Evolutionary conservation across 1,140 invertebrate species (phyloP), one percentile per base, ranked within the genome.

Genomic region (Artemia franciscana): DNA sequence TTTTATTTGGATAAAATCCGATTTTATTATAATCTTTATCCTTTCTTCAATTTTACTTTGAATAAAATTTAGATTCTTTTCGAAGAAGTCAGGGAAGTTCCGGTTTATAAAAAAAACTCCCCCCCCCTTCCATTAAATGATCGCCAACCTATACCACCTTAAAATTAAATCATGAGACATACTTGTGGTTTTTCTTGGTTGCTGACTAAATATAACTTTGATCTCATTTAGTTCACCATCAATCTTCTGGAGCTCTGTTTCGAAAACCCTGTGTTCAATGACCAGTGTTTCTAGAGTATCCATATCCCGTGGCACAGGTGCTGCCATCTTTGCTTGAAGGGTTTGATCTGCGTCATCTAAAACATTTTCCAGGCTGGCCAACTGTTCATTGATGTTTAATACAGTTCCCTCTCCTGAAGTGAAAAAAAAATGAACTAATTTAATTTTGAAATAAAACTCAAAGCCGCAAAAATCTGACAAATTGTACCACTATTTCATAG

Each of bases 241-340:
- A 12, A 91, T 74, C 23, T 71, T 69, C 61, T 77, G 74, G 0
- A 89, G 71, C 39, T 80, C 78, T 58, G 78, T 82, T 71, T 90
- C 86, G 73, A 84, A 91, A 68, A 90, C 87, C 69, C 88, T 87
- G 70, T 95, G 91, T 68, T 91, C 86, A 60, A 89, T 76, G 21
- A 93, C 84, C 57, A 90, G 74, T 70, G 87, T 84, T 69, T 94
- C 86, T 23, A 95, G 71, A 12, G 82, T 81, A 68, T 92, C 87
- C 30, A 91, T 74, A 71, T 93, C 88, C 27, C 88, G 74, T 0
- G 91, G 86, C 61, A 94, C 76, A 9, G 84, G 80, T 23, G 87
- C 83, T 18, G 84, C 79, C 39, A 88, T 82, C 24, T 88, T 79
- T 65, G 83, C 79, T 67, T 87, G 87, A 4, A 96, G 75, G 63